A percentile compares a stretch with the other conserved stretches of the same genome.
Evolutionary conservation across 2,888 invertebrate species (phyloP).

Genomic region (Synanthedon andrenaeformis): DNA sequence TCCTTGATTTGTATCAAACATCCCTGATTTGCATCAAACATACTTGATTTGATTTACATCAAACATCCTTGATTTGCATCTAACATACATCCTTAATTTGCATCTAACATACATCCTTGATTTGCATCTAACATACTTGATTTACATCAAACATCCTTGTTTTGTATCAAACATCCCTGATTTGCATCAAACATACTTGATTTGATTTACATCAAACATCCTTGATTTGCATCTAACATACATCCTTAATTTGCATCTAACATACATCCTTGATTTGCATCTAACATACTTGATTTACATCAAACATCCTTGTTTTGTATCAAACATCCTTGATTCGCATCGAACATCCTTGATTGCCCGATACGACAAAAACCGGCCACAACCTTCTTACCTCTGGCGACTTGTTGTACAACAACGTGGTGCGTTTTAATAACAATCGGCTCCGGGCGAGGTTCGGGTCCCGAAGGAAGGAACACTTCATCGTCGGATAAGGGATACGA

Average conservation of each 20-base stretch:
- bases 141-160: background rate
- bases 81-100: too few relatives aligned
- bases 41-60: background rate
- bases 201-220: background rate
- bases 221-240: too few relatives aligned
- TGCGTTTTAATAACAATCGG: constrained; percentile 18
- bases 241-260: too few relatives aligned
- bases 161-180: too few relatives aligned
- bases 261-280: background rate
- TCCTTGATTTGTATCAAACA: background rate
- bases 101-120: background rate
- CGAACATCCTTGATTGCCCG: too few relatives aligned
- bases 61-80: too few relatives aligned
- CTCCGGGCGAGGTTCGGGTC: constrained; percentile 2
- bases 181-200: background rate
- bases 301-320: background rate
- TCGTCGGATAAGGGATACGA: constrained; percentile 46
- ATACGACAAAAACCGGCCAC: background rate
- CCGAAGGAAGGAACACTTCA: constrained; percentile 40
- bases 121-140: background rate
- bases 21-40: background rate
- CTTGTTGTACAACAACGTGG: constrained; percentile 20
- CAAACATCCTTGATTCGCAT: too few relatives aligned
- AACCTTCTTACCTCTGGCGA: constrained; percentile 27
- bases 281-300: background rate